A percentile compares a stretch with the other conserved stretches of the same genome.
Conservation (phyloP, 2,888 invertebrate genomes). For the Colostygia pectinataria region DNA sequence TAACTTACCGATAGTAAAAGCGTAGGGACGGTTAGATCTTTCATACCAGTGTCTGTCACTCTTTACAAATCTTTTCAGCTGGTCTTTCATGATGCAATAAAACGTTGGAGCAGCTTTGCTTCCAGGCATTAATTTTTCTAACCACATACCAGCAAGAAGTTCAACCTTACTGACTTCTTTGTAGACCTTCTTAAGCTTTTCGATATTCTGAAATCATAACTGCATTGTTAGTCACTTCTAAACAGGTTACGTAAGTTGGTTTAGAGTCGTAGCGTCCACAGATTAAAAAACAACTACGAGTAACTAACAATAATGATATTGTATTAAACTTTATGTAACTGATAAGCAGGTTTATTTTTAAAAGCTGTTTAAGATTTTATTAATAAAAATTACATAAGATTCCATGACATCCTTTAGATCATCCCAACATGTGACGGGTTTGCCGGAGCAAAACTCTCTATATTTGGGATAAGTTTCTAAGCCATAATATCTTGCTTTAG, state of each 20-base stretch:
- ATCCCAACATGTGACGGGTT: not conserved
- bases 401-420: not conserved
- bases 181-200: not conserved
- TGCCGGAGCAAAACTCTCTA: not conserved
- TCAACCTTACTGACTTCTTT: not conserved
- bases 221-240: too few relatives aligned
- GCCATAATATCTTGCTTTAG: not conserved
- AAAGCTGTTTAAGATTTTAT: too few relatives aligned
- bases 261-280: too few relatives aligned
- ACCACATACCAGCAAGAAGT: not conserved
- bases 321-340: too few relatives aligned
- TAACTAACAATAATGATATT: too few relatives aligned
- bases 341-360: too few relatives aligned
- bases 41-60: not conserved
- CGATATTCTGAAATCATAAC: not conserved
- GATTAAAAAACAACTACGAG: too few relatives aligned
- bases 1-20: not conserved
- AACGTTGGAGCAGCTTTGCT: not conserved
- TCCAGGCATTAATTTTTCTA: not conserved
- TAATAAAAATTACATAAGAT: not conserved
- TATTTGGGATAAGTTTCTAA: not conserved
- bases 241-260: too few relatives aligned
- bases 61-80: not conserved
- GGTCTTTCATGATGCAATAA: not conserved
- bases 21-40: not conserved